A percentile compares a stretch with the other conserved stretches of the same genome.
Conservation (phyloP, 2,113 vertebrate species). For the Chaetops frenatus region DNA sequence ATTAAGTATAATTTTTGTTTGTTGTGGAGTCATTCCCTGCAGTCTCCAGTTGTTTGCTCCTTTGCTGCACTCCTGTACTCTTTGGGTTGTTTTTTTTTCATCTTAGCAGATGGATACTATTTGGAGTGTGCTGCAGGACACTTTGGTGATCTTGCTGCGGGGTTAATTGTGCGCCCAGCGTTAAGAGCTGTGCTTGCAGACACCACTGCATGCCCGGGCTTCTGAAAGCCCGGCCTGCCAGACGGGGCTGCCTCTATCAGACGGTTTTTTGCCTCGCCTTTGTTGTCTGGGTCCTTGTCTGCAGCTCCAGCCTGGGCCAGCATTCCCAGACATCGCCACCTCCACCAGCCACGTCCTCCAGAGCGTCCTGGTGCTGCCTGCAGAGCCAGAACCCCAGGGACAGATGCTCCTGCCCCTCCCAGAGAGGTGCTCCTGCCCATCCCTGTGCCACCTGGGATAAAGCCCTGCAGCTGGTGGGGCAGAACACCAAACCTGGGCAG, state of each 20-base stretch:
- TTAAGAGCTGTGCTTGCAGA: background rate
- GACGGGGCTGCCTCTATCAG: background rate
- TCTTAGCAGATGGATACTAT: background rate
- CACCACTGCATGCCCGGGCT: background rate
- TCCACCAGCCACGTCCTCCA: background rate
- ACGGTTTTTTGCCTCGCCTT: slow-evolving; percentile 22
- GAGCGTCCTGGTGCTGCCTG: background rate
- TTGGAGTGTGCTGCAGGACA: background rate
- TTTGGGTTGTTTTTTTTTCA: background rate
- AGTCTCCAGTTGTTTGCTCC: background rate
- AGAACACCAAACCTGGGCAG: background rate
- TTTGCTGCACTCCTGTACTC: background rate
- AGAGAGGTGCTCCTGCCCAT: background rate
- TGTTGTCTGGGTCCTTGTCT: slow-evolving; percentile 48
- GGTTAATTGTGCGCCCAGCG: background rate
- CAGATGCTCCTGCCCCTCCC: background rate
- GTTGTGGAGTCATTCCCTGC: background rate
- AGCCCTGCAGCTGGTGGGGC: accelerated
- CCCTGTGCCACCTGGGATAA: background rate
- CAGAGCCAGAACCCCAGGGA: accelerated
- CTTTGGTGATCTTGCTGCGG: background rate
- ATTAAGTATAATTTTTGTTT: background rate
- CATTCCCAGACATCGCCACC: background rate
- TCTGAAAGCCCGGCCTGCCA: background rate
- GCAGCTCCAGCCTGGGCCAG: background rate